Evolutionary conservation across 2,888 invertebrate genomes (phyloP), one percentile per base, ranked within the genome.

Genomic region (Drosophila subquinaria): DNA sequence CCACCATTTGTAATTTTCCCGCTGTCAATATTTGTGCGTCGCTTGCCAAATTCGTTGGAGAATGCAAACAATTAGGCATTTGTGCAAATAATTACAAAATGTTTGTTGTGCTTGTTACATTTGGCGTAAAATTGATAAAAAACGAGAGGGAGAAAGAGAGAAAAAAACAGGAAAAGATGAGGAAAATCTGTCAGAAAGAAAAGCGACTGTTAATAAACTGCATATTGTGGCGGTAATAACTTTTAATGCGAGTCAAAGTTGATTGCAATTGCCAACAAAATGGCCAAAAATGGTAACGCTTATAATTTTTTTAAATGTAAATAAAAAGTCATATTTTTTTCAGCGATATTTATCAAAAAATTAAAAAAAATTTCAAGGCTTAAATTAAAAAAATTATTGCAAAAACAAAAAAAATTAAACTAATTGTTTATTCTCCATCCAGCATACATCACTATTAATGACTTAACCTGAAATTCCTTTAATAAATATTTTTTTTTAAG

Each of bases 11-110:
- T 11, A n/a, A 20, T 27, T 27, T 5, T n/a, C 9, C 5, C 20
- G 42, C 55, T 38, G 87, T 86, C 84, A 88, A 85, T 85, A 87
- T 89, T 81, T 87, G 84, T 67, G 74, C 56, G 69, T 61, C 52
- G 65, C 69, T 57, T 66, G 59, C 43, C 60, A 81, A 86, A 88
- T 81, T 72, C 70, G 72, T 60, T 83, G 76, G 79, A 75, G 87
- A 84, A 76, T 70, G 79, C 84, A 85, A 85, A 85, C 84, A 85
- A 87, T 85, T 85, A 85, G 76, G 81, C 87, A 76, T 83, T 84
- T 83, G 81, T 71, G 82, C 74, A 89, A 84, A 84, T 89, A 84
- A 83, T 79, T 81, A 78, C 72, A 56, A 56, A 51, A 73, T 69
- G 42, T 48, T 57, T 60, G 45, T 69, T 76, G 43, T 77, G 76